phyloP scores from a whole-genome alignment of 2,888 invertebrate genomes.

The Cheilosia grossa region DNA sequence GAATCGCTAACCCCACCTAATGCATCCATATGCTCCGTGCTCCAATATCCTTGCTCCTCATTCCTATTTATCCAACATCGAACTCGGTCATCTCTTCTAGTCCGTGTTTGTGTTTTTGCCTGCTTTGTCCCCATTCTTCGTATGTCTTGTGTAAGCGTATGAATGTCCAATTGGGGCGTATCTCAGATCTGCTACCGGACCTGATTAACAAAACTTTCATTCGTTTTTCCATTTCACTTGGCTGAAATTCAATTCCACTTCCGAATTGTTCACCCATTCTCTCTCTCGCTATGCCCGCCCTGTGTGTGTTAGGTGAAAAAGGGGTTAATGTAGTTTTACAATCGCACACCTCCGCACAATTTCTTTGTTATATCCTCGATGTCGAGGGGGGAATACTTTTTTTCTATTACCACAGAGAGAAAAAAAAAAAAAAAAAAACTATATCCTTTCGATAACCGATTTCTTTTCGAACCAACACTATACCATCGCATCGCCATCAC shows the following conservation, averaged over 20 bases:
- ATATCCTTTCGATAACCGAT: slow-evolving; percentile 71
- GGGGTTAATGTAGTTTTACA: slow-evolving; percentile 70
- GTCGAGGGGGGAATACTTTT: slow-evolving; percentile 32
- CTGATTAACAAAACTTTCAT: slow-evolving; percentile 65
- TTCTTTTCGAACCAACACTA: slow-evolving; percentile 47
- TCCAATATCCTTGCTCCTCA: background rate
- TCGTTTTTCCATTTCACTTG: slow-evolving; percentile 41
- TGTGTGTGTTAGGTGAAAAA: slow-evolving; percentile 53
- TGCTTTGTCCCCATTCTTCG: slow-evolving; percentile 19
- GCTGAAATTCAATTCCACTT: slow-evolving; percentile 62
- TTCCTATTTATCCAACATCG: slow-evolving; percentile 3
- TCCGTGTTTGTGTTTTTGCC: background rate
- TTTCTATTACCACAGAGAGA: slow-evolving; percentile 5
- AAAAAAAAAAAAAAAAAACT: slow-evolving; percentile 48
- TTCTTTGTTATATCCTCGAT: slow-evolving; percentile 52
- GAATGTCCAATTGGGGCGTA: slow-evolving; percentile 46
- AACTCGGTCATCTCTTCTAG: background rate
- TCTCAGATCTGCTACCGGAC: slow-evolving; percentile 62
- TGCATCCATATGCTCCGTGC: slow-evolving; percentile 36
- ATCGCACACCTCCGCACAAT: slow-evolving; percentile 71
- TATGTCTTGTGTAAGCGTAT: slow-evolving; percentile 13
- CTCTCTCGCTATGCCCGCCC: background rate
- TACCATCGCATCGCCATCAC: slow-evolving; percentile 22
- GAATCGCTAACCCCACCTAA: slow-evolving; percentile 29
- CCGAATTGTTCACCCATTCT: background rate